These are phyloP conservation scores for Azorinus chamasolen DNA, from an alignment of 2,888 invertebrate genomes.

Conservation along the genomic window DNA sequence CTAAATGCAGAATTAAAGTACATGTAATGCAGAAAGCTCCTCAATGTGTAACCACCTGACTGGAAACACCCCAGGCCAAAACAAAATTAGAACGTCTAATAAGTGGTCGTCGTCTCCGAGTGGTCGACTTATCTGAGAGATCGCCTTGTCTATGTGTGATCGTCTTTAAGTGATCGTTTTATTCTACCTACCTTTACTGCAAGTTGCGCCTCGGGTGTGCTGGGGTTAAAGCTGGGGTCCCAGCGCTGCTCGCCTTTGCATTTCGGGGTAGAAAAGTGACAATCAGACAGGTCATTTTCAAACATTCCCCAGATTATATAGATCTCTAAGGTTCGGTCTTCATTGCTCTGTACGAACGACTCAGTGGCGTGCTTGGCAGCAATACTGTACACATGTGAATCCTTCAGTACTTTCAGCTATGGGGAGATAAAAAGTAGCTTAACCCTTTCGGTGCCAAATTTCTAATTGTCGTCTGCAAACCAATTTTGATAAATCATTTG, in stretches of 20 bases:
- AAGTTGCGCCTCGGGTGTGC: constrained; percentile 73
- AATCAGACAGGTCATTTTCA: constrained; percentile 73
- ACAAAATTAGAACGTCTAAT: too few species aligned
- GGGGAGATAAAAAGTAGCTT: background rate
- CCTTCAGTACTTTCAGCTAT: constrained; percentile 51
- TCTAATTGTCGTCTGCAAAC: too few species aligned
- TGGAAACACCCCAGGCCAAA: too few species aligned
- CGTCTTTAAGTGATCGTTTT: too few species aligned
- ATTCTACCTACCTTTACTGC: constrained; percentile 78
- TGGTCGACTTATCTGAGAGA: too few species aligned
- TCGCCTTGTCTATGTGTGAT: too few species aligned
- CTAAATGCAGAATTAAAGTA: too few species aligned
- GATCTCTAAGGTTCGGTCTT: constrained; percentile 58
- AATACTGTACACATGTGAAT: constrained; percentile 69
- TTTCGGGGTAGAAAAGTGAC: constrained; percentile 78
- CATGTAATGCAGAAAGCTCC: too few species aligned
- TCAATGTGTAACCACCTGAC: too few species aligned
- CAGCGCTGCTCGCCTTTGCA: constrained; percentile 75
- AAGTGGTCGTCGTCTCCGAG: too few species aligned
- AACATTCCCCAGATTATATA: constrained; percentile 78
- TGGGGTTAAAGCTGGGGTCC: constrained; percentile 78
- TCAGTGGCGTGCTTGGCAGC: constrained; percentile 58
- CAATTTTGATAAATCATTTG: too few species aligned
- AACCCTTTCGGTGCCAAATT: too few species aligned
- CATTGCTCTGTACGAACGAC: constrained; percentile 66